Evolutionary conservation across 2,888 invertebrate species (phyloP).

Genomic region (Drosophila diplacantha): DNA sequence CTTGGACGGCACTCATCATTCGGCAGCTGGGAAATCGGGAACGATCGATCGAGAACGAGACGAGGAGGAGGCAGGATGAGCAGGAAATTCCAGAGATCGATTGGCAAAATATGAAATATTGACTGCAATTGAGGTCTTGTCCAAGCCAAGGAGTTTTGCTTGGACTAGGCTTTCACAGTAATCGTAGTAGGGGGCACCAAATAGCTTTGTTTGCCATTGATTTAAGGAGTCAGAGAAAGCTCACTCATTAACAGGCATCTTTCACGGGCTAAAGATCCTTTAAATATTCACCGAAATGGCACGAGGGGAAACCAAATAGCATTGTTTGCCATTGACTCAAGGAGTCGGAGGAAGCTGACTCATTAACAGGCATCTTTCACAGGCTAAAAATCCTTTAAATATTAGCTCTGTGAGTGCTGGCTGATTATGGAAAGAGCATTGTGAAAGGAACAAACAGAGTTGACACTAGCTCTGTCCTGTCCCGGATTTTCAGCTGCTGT

Average conservation of each 20-base stretch:
- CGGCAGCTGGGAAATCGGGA: constrained; percentile 33
- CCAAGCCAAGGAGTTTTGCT: not conserved
- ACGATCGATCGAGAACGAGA: constrained; percentile 1
- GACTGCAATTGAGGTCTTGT: constrained; percentile 4
- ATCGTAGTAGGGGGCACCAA: not conserved
- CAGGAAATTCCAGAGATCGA: constrained; percentile 6
- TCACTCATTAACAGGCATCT: not conserved
- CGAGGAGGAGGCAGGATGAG: not conserved
- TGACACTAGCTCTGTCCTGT: constrained; percentile 25
- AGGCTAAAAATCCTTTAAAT: not conserved
- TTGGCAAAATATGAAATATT: constrained; percentile 23
- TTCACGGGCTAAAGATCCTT: not conserved
- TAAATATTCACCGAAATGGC: not conserved
- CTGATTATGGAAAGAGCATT: constrained; percentile 7
- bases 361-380: not conserved
- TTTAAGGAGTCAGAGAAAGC: constrained; percentile 5
- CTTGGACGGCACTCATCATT: constrained; percentile 48
- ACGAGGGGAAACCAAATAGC: not conserved
- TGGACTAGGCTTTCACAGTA: constrained; percentile 5
- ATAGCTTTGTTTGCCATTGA: not conserved
- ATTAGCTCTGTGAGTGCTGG: constrained; percentile 6
- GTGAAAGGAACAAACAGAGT: constrained; percentile 13
- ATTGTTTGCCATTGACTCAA: not conserved
- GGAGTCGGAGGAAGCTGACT: not conserved
- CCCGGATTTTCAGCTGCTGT: constrained; percentile 46